These are phyloP conservation scores for Carterocephalus palaemon DNA, from an alignment of 2,888 invertebrate species.

Conservation along the genomic window DNA sequence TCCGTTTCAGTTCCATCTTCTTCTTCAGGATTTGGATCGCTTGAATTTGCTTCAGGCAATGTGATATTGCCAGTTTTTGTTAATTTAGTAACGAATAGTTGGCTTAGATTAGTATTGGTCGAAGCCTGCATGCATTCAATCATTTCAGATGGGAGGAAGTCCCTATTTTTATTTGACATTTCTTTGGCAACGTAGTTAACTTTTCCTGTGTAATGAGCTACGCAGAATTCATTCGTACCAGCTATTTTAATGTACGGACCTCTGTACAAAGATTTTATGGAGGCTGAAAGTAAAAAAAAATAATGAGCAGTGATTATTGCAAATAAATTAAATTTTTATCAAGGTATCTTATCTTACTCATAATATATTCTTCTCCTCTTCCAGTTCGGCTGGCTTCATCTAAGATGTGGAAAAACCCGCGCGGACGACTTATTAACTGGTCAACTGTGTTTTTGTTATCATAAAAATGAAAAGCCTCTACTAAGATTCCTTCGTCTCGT, in stretches of 20 bases:
- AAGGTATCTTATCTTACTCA: conserved; percentile 84
- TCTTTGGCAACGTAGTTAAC: conserved; percentile 90
- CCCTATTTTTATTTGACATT: conserved; percentile 93
- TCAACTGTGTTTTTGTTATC: conserved; percentile 94
- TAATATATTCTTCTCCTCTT: conserved; percentile 84
- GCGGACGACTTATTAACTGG: conserved; percentile 89
- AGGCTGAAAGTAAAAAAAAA: conserved; percentile 64
- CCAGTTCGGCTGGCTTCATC: conserved; percentile 91
- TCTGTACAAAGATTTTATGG: conserved; percentile 73
- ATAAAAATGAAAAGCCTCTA: conserved; percentile 86
- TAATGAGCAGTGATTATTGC: conserved; percentile 13
- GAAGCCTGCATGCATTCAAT: conserved; percentile 91
- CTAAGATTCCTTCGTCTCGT: conserved; percentile 88
- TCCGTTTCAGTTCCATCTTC: conserved; percentile 53
- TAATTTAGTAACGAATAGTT: conserved; percentile 90
- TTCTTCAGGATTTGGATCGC: conserved; percentile 54
- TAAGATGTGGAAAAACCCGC: conserved; percentile 89
- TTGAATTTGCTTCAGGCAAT: conserved; percentile 66
- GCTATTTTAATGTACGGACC: conserved; percentile 77
- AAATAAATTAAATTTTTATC: neutral
- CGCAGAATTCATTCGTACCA: conserved; percentile 85
- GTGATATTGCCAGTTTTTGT: conserved; percentile 92
- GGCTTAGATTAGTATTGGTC: conserved; percentile 78
- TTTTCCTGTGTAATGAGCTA: conserved; percentile 94
- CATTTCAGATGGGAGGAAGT: conserved; percentile 93